phyloP scores from a whole-genome alignment of 2,797 vertebrate genomes.

The Calcarius lapponicus region DNA sequence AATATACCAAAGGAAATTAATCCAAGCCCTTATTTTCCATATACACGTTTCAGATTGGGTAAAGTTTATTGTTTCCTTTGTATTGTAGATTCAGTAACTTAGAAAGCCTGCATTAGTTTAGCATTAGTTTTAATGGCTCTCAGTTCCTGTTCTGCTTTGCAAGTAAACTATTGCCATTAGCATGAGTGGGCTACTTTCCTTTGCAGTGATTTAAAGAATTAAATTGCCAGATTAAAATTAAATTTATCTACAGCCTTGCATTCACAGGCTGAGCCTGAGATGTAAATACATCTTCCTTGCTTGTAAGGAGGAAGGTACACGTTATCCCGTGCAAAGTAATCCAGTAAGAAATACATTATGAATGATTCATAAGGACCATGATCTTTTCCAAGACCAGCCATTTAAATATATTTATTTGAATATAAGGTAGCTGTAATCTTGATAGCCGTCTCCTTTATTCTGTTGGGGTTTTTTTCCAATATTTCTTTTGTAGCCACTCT shows the following conservation, averaged over 20 bases:
- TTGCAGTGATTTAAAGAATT: background rate
- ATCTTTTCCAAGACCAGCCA: background rate
- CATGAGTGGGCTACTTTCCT: background rate
- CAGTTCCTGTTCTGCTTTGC: background rate
- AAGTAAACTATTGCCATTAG: background rate
- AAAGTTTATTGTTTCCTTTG: background rate
- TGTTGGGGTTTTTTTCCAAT: background rate
- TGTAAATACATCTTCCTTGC: background rate
- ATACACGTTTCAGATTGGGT: background rate
- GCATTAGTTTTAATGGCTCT: background rate
- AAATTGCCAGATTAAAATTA: background rate
- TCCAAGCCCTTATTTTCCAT: background rate
- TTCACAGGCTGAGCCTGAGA: background rate
- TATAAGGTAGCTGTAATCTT: background rate
- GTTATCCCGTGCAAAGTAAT: background rate
- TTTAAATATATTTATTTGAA: background rate
- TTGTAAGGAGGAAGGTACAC: background rate
- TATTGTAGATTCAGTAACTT: background rate
- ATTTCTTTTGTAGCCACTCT: background rate
- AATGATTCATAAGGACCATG: conserved; percentile 10
- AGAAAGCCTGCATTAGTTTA: background rate
- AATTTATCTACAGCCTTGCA: background rate
- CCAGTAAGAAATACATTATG: background rate
- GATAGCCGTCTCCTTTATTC: background rate
- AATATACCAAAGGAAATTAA: background rate